These are phyloP conservation scores for Clistopyga incitator DNA, from an alignment of 2,888 invertebrate genomes.

Conservation along the genomic window DNA sequence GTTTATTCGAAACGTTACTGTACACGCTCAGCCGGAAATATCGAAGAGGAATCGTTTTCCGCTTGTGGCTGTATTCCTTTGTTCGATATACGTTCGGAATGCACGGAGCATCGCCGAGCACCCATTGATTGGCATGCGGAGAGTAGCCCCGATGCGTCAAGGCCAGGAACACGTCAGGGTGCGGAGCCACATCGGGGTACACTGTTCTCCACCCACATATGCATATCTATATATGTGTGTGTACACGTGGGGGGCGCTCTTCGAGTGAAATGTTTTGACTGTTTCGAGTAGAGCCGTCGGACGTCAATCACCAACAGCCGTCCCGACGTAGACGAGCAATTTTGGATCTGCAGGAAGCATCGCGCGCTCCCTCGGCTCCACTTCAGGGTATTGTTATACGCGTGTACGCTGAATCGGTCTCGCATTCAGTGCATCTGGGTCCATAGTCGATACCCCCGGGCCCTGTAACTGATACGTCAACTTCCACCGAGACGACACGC, in stretches of 20 bases:
- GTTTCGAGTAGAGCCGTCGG: constrained; percentile 80
- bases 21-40: constrained; percentile 45
- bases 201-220: neutral
- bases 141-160: constrained; percentile 73
- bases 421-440: constrained; percentile 27
- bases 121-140: constrained; percentile 73
- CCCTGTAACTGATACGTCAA: constrained; percentile 21
- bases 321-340: constrained; percentile 78
- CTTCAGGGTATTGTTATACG: constrained; percentile 52
- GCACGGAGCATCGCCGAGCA: constrained; percentile 44
- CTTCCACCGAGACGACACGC: constrained; percentile 20
- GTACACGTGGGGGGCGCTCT: constrained; percentile 22
- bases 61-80: constrained; percentile 47
- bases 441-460: constrained; percentile 14
- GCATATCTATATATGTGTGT: neutral
- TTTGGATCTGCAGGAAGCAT: constrained; percentile 72
- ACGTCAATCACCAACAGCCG: constrained; percentile 80
- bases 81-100: constrained; percentile 51
- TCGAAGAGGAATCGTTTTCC: constrained; percentile 40
- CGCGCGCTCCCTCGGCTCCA: constrained; percentile 52
- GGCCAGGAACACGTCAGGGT: constrained; percentile 74
- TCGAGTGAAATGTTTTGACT: constrained; percentile 79
- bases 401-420: constrained; percentile 42
- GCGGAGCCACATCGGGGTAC: constrained; percentile 55
- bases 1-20: constrained; percentile 35